Evolutionary conservation across 2,797 vertebrate genomes (phyloP).

Genomic region (Acrossocheilus wenchowensis): DNA sequence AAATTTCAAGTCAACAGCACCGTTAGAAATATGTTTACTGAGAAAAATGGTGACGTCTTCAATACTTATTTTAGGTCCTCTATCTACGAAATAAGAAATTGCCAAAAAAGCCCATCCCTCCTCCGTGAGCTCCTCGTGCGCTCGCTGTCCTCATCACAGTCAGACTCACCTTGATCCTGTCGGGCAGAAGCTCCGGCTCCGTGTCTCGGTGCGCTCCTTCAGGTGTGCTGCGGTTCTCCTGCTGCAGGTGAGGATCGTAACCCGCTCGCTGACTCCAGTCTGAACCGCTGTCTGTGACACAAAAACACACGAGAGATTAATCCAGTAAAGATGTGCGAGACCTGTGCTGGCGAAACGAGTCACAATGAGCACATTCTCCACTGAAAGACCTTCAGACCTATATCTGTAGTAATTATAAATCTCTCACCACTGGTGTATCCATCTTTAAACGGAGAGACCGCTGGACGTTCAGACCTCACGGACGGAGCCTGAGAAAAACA

Average conservation of each 20-base stretch:
- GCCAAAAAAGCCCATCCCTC: neutral
- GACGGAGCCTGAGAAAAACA: constrained; percentile 73
- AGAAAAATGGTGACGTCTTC: too few relatives aligned
- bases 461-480: constrained; percentile 69
- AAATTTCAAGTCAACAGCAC: too few relatives aligned
- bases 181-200: constrained; percentile 84
- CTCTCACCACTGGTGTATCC: constrained; percentile 89
- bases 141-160: neutral
- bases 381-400: neutral
- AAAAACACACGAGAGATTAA: neutral
- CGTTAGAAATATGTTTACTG: too few relatives aligned
- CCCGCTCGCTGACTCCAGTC: constrained; percentile 90
- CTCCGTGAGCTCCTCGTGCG: neutral
- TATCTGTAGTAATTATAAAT: neutral
- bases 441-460: constrained; percentile 78
- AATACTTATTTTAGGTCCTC: too few relatives aligned
- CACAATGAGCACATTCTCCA: too few relatives aligned
- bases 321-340: too few relatives aligned
- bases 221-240: constrained; percentile 81
- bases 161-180: constrained; percentile 96
- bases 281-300: constrained; percentile 85
- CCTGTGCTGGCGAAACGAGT: too few relatives aligned
- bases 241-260: constrained; percentile 77
- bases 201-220: constrained; percentile 84
- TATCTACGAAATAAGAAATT: too few relatives aligned